Base-by-base conservation (phyloP, 2,888 invertebrate species). In the Ceriagrion tenellum region DNA sequence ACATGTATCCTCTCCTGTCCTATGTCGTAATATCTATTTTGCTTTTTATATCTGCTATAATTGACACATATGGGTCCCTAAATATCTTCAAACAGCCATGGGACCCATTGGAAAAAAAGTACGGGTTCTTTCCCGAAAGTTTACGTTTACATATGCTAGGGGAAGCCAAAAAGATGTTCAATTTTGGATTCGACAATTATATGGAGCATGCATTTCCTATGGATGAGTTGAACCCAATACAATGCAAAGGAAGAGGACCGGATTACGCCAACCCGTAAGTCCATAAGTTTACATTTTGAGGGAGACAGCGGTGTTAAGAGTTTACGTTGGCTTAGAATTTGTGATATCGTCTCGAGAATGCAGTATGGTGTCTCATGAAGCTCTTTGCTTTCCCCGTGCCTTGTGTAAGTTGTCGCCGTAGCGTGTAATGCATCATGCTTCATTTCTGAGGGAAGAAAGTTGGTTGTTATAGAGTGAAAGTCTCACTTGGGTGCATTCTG, bases 161-260 rank as follows among this genome's bases (percentile, higher is more conserved):
- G 56, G 97, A 97, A 96, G 97, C 97, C 40, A 97, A 96, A 95
- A 96, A 97, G 95, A 97, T 97, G 97, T 97, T 97, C 96, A 97
- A 97, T 96, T 97, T 97, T 96, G 97, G 97, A 6, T 98, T 98
- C 96, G 97, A 98, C 96, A 98, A 97, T 96, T 98, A 98, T 96
- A 97, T 98, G 97, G 97, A 97, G 96, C 97, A 97, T 96, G 98
- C 98, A 0, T 98, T 97, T 96, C 98, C 98, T 0, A 96, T 97
- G 96, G 98, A 98, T 96, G 98, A 98, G 96, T 96, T 98, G 30
- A 97, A 98, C 96, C 98, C 98, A 1, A 97, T 98, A 95, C 97
- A 97, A 96, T 98, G 98, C 96, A 97, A 96, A 88, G 98, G 98
- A 63, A 96, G 98, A 96, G 98, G 98, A 88, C 98, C 97, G 74